phyloP scores from a whole-genome alignment of 2,797 vertebrate species.

The Enteromius thamalakanensis region DNA sequence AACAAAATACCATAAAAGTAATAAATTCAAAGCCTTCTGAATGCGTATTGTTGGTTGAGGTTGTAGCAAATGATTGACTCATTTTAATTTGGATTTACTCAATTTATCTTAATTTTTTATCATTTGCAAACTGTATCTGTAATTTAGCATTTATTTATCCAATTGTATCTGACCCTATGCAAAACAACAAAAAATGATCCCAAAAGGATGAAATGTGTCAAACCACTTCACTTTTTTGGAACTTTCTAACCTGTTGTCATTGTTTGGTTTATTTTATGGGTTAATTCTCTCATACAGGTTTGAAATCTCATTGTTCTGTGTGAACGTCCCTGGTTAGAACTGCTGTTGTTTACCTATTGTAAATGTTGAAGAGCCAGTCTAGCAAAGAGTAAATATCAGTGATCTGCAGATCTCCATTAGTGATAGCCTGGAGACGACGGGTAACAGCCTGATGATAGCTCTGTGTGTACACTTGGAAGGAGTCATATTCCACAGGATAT shows the following conservation, averaged over 20 bases:
- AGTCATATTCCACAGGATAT: slow-evolving; percentile 82
- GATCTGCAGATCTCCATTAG: slow-evolving; percentile 76
- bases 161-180: too few relatives aligned
- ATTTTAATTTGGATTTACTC: too few relatives aligned
- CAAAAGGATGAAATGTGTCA: background rate
- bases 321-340: background rate
- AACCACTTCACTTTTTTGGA: background rate
- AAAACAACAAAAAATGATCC: too few relatives aligned
- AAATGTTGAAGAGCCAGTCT: slow-evolving; percentile 89
- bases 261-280: background rate
- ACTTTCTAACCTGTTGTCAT: background rate
- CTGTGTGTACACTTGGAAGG: slow-evolving; percentile 84
- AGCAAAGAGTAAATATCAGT: slow-evolving; percentile 86
- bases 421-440: slow-evolving; percentile 72
- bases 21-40: background rate
- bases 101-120: too few relatives aligned
- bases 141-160: too few relatives aligned
- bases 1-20: background rate
- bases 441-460: slow-evolving; percentile 86
- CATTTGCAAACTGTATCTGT: too few relatives aligned
- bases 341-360: slow-evolving; percentile 79
- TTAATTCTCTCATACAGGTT: background rate
- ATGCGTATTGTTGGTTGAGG: background rate
- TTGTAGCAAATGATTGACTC: too few relatives aligned
- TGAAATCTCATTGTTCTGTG: background rate